phyloP scores from a whole-genome alignment of 1,140 invertebrate genomes.

The Steinernema khuongi region DNA sequence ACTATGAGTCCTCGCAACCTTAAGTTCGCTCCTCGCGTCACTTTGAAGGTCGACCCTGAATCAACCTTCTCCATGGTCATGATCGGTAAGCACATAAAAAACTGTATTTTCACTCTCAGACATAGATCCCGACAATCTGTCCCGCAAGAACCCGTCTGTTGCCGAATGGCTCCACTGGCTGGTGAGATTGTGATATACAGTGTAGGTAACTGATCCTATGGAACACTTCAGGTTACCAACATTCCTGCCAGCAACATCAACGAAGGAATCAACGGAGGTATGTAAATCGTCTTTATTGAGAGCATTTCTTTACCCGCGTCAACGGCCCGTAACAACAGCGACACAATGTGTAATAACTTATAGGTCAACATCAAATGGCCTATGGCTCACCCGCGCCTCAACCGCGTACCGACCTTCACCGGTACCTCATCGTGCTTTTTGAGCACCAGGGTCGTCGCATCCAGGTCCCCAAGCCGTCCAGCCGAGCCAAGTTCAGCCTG shows the following conservation, averaged over 20 bases:
- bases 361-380: conserved; percentile 57
- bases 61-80: conserved; percentile 54
- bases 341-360: conserved; percentile 17
- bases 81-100: conserved; percentile 46
- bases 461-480: conserved; percentile 47
- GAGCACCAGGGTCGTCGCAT: conserved; percentile 56
- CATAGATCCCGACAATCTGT: conserved; percentile 57
- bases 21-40: conserved; percentile 57
- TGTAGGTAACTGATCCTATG: too few species aligned
- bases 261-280: conserved; percentile 54
- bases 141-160: conserved; percentile 55
- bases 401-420: conserved; percentile 55
- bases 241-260: conserved; percentile 56
- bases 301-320: neutral
- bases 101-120: conserved; percentile 13
- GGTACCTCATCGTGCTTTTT: conserved; percentile 56
- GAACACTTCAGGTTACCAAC: conserved; percentile 47
- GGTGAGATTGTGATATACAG: too few species aligned
- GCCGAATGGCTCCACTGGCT: conserved; percentile 59
- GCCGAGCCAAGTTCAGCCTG: conserved; percentile 52
- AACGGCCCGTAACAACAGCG: neutral
- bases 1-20: conserved; percentile 50
- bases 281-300: conserved; percentile 5
- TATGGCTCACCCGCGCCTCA: conserved; percentile 54
- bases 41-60: conserved; percentile 55